Evolutionary conservation across 2,797 vertebrate genomes (phyloP), one percentile per base, ranked within the genome.

Genomic region (Melanotaenia pygmaea): DNA sequence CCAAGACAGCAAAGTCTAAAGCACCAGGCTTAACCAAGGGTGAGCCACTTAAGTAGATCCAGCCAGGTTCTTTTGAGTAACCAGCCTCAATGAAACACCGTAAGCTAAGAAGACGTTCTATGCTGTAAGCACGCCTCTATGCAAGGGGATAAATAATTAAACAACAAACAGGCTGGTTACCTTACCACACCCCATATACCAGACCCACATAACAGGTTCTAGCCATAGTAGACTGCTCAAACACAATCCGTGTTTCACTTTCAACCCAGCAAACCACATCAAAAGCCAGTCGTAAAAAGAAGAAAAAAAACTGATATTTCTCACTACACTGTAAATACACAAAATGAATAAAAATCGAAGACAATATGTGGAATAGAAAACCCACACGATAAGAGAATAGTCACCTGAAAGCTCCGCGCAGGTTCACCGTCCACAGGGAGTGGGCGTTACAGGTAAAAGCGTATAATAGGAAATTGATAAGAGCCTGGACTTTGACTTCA

Each of bases 201-300:
- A 79, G 74, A 93, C 92, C 80, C 67, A 94, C 92, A 85, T 83
- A 93, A 94, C 94, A 92, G 94, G 94, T 95, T 94, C 68, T 72
- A 66, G 50, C 74, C 77, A 61, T 71, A 30, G 34, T 26, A 50
- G 10, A 66, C 65, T n/a, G 54, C 61, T 9, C 54, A 65, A 45
- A 64, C 62, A 56, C 59, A 61, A 32, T 34, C 32, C 45, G 37
- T 0, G 14, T 11, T 59, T 56, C 64, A 59, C 54, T 82, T 50
- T 72, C 62, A 30, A 69, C 50, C 70, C 62, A 43, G 24, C 40
- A 26, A 37, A 76, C 83, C 85, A 81, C 81, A 89, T 85, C 85
- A 84, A 84, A 85, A 64, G 54, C 50, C 64, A 81, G 63, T 64
- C 51, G 70, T 75, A 50, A 61, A 50, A 74, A 77, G 7, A 37